Evolutionary conservation across 2,888 invertebrate species (phyloP).

Genomic region (Macrophya annulata): DNA sequence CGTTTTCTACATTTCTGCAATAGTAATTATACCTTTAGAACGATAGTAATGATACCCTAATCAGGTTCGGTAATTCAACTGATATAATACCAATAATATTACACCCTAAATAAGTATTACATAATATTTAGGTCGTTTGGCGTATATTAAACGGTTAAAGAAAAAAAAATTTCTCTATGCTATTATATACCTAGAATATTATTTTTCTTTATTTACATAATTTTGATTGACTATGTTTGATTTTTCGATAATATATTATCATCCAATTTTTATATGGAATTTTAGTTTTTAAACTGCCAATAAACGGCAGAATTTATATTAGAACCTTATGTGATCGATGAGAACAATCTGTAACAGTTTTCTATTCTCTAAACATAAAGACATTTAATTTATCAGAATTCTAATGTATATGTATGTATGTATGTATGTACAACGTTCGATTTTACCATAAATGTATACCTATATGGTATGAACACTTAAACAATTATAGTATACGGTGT

Average conservation of each 20-base stretch:
- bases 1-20: background rate
- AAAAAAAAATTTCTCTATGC: too few species aligned
- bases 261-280: background rate
- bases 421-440: background rate
- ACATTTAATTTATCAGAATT: background rate
- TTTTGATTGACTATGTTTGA: slow-evolving; percentile 54
- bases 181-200: background rate
- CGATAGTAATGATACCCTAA: background rate
- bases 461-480: background rate
- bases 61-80: background rate
- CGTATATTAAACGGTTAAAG: background rate
- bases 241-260: slow-evolving; percentile 17
- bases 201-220: slow-evolving; percentile 12
- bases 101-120: background rate
- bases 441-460: slow-evolving; percentile 1
- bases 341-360: background rate
- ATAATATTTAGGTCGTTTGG: background rate
- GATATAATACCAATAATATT: background rate
- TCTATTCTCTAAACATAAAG: slow-evolving; percentile 14
- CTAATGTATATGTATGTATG: background rate
- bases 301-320: background rate
- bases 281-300: background rate
- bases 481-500: slow-evolving; percentile 30
- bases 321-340: background rate
- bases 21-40: background rate